Base-by-base conservation (phyloP, 1,140 invertebrate genomes). In the Helicoverpa zea region DNA sequence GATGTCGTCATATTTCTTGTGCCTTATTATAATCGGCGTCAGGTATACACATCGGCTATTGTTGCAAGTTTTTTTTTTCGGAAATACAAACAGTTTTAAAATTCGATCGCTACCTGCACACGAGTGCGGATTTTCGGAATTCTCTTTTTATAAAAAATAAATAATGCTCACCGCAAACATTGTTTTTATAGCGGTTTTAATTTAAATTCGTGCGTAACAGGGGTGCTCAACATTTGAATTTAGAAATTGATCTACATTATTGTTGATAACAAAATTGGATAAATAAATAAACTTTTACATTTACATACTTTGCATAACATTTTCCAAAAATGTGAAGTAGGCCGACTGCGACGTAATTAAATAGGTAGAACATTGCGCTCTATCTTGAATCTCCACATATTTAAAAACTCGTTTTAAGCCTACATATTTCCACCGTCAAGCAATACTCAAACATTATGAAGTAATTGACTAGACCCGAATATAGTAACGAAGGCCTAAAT, bases 11-110 rank as follows among this genome's bases (percentile, higher is more conserved):
- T 94, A 94, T 93, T 94, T 92, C 90, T 94, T 87, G 86, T 91
- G 82, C 86, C 88, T 93, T 91, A 92, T 94, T 94, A 94, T 91
- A 94, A 93, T 90, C 87, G 88, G 88, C 87, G 91, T 91, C 93
- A 94, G 93, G 92, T 94, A 94, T 88, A 88, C 84, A 74, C 89
- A 86, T 84, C 85, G 64, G 86, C 91, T 93, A 91, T 94, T 94
- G 92, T 94, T 80, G 70, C 35, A 73, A 58, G 66, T 83, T 86
- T 91, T 93, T 92, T 35, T 92, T 92, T 93, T 91, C 77, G 85
- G 92, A 93, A 94, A 94, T 92, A 93, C 93, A 94, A 94, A 94
- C 89, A 94, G 88, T 90, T 93, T 91, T 90, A 85, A 89, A 87
- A 87, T 90, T 87, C 88, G 86, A 91, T 90, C 81, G 92, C 93